Evolutionary conservation across 92 coral and sea anemone species (phyloP).

Genomic region (Epizoanthus illoricatus): DNA sequence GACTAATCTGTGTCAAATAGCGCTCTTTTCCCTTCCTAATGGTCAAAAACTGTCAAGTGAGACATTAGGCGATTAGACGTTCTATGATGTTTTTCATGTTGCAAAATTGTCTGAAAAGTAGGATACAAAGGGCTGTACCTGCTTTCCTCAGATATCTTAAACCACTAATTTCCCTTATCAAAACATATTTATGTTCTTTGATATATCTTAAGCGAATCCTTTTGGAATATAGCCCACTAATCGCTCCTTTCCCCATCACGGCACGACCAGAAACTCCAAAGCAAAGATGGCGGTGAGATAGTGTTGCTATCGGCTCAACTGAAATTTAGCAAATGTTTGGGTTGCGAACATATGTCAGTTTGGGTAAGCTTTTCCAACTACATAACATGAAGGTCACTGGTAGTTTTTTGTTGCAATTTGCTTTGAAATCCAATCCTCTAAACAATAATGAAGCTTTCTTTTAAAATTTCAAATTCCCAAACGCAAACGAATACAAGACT

Average conservation of each 20-base stretch:
- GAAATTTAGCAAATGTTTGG: not conserved
- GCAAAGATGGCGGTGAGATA: not conserved
- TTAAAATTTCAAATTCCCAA: constrained; percentile 11
- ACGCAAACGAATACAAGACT: not conserved
- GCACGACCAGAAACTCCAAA: not conserved
- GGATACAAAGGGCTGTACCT: not conserved
- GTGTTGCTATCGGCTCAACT: not conserved
- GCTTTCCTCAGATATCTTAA: not conserved
- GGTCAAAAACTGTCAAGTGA: too few relatives aligned
- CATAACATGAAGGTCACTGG: not conserved
- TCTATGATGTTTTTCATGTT: too few relatives aligned
- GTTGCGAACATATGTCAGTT: not conserved
- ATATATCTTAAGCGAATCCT: not conserved
- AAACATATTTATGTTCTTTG: not conserved
- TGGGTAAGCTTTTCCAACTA: not conserved
- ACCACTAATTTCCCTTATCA: not conserved
- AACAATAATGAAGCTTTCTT: constrained; percentile 30
- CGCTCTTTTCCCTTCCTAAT: too few relatives aligned
- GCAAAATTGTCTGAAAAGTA: not conserved
- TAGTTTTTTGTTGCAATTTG: constrained; percentile 21
- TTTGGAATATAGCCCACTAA: not conserved
- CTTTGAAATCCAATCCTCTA: constrained; percentile 25
- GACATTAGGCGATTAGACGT: not conserved
- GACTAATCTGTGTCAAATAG: too few relatives aligned
- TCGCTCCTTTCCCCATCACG: not conserved